These are phyloP conservation scores for Zaprionus tsacasi DNA, from an alignment of 1,140 invertebrate genomes.

Conservation along the genomic window DNA sequence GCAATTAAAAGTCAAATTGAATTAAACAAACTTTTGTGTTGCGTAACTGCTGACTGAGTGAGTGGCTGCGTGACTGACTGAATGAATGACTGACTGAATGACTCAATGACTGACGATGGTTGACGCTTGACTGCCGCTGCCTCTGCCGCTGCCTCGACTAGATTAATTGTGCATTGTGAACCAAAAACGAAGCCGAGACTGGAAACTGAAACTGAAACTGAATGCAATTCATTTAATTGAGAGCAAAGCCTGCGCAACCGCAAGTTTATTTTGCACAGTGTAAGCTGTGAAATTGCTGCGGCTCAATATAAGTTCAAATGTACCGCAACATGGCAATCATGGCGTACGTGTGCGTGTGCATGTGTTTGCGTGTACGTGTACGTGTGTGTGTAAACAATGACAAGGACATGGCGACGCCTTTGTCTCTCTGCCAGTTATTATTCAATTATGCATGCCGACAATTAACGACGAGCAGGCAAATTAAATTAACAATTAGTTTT, in stretches of 20 bases:
- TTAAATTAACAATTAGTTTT: conserved; percentile 84
- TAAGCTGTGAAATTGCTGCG: conserved; percentile 27
- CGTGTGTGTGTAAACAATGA: conserved; percentile 28
- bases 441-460: conserved; percentile 82
- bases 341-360: neutral
- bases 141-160: conserved; percentile 34
- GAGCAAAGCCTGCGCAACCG: conserved; percentile 17
- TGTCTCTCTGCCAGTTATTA: conserved; percentile 74
- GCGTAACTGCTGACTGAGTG: neutral
- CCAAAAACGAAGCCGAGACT: neutral
- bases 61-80: neutral
- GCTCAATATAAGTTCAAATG: conserved; percentile 12
- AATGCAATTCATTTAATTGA: conserved; percentile 29
- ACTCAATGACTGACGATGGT: conserved; percentile 5
- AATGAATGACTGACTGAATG: neutral
- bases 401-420: conserved; percentile 34
- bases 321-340: conserved; percentile 2
- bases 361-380: neutral
- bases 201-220: neutral
- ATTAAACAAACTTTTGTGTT: conserved; percentile 53
- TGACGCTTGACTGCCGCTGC: neutral
- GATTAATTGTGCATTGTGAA: conserved; percentile 53
- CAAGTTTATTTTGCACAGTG: conserved; percentile 22
- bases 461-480: conserved; percentile 81
- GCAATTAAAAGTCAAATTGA: conserved; percentile 73